Evolutionary conservation across 2,797 vertebrate genomes (phyloP).

Genomic region (Pampus argenteus): DNA sequence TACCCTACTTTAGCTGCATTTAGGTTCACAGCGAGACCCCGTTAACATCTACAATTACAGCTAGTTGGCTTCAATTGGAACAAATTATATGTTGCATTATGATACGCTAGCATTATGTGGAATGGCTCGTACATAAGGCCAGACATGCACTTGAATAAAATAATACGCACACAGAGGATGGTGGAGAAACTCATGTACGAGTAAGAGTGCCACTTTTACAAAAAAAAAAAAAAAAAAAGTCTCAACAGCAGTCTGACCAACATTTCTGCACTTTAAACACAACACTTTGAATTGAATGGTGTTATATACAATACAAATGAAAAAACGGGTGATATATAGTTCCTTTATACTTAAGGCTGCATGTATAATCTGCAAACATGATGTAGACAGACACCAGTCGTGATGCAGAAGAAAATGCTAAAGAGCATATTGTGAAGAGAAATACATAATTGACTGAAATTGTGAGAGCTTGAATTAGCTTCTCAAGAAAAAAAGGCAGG

Average conservation of each 20-base stretch:
- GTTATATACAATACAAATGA: conserved; percentile 8
- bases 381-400: conserved; percentile 30
- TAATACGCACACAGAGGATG: neutral
- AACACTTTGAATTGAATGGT: too few species aligned
- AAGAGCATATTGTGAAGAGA: conserved; percentile 33
- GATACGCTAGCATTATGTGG: neutral
- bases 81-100: neutral
- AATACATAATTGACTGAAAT: conserved; percentile 36
- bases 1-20: conserved; percentile 21
- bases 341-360: conserved; percentile 17
- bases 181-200: too few species aligned
- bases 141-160: neutral
- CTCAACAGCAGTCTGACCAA: too few species aligned
- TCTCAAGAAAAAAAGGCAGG: conserved; percentile 31
- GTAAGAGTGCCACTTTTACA: too few species aligned
- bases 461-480: conserved; percentile 43
- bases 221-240: too few species aligned
- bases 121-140: conserved; percentile 2
- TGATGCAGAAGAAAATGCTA: conserved; percentile 42
- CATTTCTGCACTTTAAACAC: too few species aligned
- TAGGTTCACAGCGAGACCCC: neutral
- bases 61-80: conserved; percentile 3
- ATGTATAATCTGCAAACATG: conserved; percentile 53
- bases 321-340: conserved; percentile 3
- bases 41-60: neutral